Evolutionary conservation across 2,888 invertebrate species (phyloP).

Genomic region (Brachypterus glaber): DNA sequence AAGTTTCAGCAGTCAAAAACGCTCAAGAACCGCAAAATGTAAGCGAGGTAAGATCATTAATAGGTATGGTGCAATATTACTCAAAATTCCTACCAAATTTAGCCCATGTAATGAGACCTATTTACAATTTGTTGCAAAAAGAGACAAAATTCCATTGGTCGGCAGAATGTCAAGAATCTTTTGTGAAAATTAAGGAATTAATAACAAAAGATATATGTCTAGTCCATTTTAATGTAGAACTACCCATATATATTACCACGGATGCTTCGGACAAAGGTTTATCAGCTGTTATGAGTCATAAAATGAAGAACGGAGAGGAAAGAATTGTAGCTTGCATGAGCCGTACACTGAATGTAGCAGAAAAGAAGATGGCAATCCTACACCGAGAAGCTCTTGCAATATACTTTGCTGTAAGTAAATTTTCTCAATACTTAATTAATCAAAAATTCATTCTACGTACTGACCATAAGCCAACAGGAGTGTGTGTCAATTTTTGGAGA

Average conservation of each 20-base stretch:
- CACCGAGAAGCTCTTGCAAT: background rate
- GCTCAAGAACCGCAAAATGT: background rate
- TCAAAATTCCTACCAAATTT: background rate
- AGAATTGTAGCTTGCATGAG: background rate
- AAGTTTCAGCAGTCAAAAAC: background rate
- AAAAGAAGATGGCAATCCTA: background rate
- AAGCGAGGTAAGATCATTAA: background rate
- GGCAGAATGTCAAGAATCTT: background rate
- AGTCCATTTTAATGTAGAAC: background rate
- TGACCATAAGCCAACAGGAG: background rate
- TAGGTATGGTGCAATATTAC: background rate
- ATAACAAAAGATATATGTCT: background rate
- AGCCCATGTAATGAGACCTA: background rate
- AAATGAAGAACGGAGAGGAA: background rate
- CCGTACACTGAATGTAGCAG: background rate
- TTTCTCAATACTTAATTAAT: background rate
- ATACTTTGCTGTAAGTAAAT: background rate
- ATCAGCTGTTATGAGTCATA: background rate
- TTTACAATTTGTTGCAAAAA: background rate
- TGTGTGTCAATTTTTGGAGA: background rate
- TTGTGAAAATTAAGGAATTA: too few species aligned
- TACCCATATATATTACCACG: background rate
- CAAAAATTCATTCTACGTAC: background rate
- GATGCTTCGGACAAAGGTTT: background rate
- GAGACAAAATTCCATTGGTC: background rate